Base-by-base conservation (phyloP, 2,113 vertebrate species). In the Uropsilus gracilis region DNA sequence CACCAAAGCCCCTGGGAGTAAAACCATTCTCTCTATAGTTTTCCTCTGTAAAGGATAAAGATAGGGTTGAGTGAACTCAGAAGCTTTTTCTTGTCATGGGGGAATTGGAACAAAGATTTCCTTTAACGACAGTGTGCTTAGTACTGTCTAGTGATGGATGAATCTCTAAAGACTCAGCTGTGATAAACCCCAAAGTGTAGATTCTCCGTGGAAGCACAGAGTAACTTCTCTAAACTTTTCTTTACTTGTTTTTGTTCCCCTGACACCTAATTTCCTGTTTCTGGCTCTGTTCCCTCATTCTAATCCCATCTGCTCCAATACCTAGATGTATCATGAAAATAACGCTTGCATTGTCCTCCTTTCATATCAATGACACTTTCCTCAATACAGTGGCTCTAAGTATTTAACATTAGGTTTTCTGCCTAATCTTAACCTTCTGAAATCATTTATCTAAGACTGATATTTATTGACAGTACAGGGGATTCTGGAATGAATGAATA, bases 21-120 rank as follows among this genome's bases (percentile, higher is more conserved):
- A 66, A 82, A 73, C 75, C 28, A 10, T 85, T 93, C 94, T 94
- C 90, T 96, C 93, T 94, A 78, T 80, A 95, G 95, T 97, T 96
- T 95, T 90, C 81, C 91, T 96, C 95, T 97, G 96, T 96, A 96
- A 95, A 82, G 94, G 95, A 94, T 93, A 93, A 96, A 97, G 95
- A 89, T 96, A 94, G 86, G 89, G 89, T 97, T 96, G 95, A 97
- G 93, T 90, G 93, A 97, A 96, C 89, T 89, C 89, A 95, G 96
- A 94, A 86, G 93, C 96, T 87, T 89, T 97, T 95, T 95, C 86
- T 85, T 86, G 93, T 96, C 89, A 63, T 87, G 81, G 57, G 93
- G 87, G 96, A 96, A 96, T 96, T 93, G 81, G 91, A 97, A 96
- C 96, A 96, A 97, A 97, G 96, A 92, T 96, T 91, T 95, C 63